Evolutionary conservation across 92 coral and sea anemone species (phyloP).

Genomic region (Epizoanthus illoricatus): DNA sequence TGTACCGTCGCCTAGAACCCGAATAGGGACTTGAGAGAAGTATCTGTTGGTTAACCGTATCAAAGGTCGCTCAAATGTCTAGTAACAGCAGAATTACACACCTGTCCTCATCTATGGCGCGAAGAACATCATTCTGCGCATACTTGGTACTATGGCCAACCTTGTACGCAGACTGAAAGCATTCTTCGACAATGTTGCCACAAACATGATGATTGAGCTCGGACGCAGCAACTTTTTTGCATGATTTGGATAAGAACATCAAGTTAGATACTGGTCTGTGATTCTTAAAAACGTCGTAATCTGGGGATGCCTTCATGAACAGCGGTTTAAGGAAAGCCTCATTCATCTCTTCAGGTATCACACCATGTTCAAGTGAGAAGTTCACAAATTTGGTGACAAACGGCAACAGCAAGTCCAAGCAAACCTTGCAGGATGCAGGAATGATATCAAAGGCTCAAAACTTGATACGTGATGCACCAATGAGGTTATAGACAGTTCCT

Average conservation of each 20-base stretch:
- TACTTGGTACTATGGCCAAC: slow-evolving; percentile 14
- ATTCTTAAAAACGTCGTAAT: neutral
- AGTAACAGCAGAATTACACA: slow-evolving; percentile 1
- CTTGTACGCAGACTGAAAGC: neutral
- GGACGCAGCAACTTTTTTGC: neutral
- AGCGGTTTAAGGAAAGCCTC: neutral
- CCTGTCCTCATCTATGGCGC: slow-evolving; percentile 13
- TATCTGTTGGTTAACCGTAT: too few species aligned
- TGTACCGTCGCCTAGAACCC: too few species aligned
- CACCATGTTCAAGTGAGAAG: neutral
- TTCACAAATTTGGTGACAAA: neutral
- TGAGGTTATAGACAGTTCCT: too few species aligned
- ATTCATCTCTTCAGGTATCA: neutral
- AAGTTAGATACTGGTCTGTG: neutral
- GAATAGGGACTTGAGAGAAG: too few species aligned
- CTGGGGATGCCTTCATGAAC: neutral
- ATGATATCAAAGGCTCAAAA: too few species aligned
- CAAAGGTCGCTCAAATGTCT: neutral
- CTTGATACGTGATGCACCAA: too few species aligned
- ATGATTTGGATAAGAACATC: neutral
- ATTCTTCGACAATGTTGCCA: neutral
- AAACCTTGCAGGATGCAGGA: neutral
- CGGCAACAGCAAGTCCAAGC: neutral
- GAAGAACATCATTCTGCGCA: slow-evolving; percentile 6
- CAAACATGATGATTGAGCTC: neutral